Conservation (phyloP, 1,140 invertebrate species). For the Chionoecetes opilio region DNA sequence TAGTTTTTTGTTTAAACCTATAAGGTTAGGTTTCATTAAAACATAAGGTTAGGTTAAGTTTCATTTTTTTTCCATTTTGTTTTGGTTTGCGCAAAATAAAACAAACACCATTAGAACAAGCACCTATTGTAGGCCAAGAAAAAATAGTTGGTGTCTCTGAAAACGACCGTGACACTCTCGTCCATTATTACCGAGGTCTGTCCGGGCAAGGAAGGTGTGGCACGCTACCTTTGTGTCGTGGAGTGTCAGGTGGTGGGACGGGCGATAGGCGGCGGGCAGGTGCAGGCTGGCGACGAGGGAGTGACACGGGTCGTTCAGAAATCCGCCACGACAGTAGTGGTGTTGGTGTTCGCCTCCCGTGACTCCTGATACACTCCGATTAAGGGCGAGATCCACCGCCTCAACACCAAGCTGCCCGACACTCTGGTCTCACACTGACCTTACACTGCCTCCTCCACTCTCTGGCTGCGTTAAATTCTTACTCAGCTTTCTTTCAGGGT, state of each 20-base stretch:
- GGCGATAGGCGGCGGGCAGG: neutral
- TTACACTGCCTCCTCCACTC: slow-evolving; percentile 1
- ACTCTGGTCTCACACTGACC: slow-evolving; percentile 1
- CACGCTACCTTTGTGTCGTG: slow-evolving; percentile 7
- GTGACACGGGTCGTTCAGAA: neutral
- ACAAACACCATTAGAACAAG: no score
- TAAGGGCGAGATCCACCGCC: slow-evolving; percentile 9
- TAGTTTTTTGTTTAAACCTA: no score
- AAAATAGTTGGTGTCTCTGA: no score
- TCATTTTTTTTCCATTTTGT: no score
- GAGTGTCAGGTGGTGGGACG: slow-evolving; percentile 1
- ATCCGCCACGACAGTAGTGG: neutral
- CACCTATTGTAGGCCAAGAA: no score
- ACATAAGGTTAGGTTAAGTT: no score
- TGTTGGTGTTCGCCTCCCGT: neutral
- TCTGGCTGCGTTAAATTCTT: neutral
- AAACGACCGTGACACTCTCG: no score
- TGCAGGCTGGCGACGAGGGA: neutral
- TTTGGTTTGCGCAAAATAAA: no score
- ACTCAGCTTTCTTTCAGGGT: slow-evolving; percentile 19
- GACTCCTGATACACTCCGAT: neutral
- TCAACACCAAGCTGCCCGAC: neutral
- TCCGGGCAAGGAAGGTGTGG: neutral
- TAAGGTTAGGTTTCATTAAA: no score
- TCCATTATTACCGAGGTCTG: no score